Percentiles rank a stretch among this genome's conserved stretches.
Conservation (phyloP, 2,113 vertebrate species). For the Etheostoma spectabile region DNA sequence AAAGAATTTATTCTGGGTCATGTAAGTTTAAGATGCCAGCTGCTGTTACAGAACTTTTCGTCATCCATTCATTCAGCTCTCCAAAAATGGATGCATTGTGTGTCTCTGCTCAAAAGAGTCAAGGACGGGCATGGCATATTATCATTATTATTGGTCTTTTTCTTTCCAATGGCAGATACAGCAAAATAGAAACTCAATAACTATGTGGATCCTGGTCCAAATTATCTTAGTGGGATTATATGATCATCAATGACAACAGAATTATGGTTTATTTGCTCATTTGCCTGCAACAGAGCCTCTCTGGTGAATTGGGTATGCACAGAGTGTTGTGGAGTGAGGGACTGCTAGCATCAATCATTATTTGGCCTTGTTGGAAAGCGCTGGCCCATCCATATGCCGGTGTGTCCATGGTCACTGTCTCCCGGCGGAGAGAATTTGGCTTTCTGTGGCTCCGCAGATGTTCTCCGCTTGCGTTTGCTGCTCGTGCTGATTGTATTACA, state of each 20-base stretch:
- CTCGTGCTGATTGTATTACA: constrained; percentile 59
- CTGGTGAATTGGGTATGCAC: constrained; percentile 61
- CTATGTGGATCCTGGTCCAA: constrained; percentile 41
- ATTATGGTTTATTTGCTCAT: constrained; percentile 69
- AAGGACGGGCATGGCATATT: constrained; percentile 16
- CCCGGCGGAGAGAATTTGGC: constrained; percentile 65
- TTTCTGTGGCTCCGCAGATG: constrained; percentile 70
- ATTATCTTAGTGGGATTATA: constrained; percentile 60
- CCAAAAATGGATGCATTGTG: constrained; percentile 29
- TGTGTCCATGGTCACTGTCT: constrained; percentile 67
- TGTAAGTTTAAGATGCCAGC: constrained; percentile 35
- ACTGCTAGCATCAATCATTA: constrained; percentile 78
- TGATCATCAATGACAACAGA: constrained; percentile 64
- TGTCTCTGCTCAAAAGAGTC: constrained; percentile 16
- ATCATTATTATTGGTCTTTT: constrained; percentile 24
- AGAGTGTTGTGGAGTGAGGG: constrained; percentile 42
- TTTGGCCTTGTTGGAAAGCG: constrained; percentile 72
- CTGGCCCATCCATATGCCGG: constrained; percentile 70
- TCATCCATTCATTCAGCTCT: constrained; percentile 58
- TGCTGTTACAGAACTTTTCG: constrained; percentile 58
- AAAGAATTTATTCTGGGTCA: constrained; percentile 27
- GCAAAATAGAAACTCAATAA: constrained; percentile 25
- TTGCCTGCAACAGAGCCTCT: constrained; percentile 63
- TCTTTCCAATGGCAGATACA: constrained; percentile 14
- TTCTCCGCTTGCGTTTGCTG: constrained; percentile 65